Evolutionary conservation across 2,113 vertebrate genomes (phyloP).

Genomic region (Holacanthus passer): DNA sequence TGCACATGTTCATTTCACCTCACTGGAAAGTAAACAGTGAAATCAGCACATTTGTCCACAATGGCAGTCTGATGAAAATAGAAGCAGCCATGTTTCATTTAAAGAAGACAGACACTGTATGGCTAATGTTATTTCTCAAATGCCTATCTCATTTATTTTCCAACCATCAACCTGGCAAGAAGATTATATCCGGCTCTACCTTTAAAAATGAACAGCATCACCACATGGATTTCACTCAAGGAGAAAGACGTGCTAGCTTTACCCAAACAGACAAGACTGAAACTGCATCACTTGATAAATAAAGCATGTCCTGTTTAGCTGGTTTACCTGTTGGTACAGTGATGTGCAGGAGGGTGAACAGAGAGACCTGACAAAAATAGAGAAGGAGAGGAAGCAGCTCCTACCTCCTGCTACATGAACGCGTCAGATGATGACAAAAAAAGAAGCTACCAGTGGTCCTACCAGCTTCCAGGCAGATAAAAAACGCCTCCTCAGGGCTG

Average conservation of each 20-base stretch:
- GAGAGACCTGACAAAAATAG: constrained; percentile 35
- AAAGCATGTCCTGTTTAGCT: constrained; percentile 35
- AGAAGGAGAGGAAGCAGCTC: constrained; percentile 44
- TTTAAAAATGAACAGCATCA: constrained; percentile 23
- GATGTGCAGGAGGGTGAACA: constrained; percentile 37
- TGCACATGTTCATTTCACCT: neutral
- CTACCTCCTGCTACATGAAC: constrained; percentile 55
- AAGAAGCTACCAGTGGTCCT: constrained; percentile 29
- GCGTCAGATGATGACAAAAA: constrained; percentile 32
- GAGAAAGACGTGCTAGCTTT: neutral
- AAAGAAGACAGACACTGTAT: neutral
- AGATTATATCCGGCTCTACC: neutral
- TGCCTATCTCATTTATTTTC: neutral
- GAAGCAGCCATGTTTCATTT: constrained; percentile 5
- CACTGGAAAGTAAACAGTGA: constrained; percentile 3
- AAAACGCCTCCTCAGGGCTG: constrained; percentile 43
- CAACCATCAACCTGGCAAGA: neutral
- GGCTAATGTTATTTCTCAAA: neutral
- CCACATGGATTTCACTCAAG: neutral
- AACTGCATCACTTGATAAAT: constrained; percentile 34
- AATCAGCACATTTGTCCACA: constrained; percentile 7
- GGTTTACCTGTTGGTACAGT: constrained; percentile 76
- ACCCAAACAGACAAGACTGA: constrained; percentile 5
- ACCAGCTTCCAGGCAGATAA: constrained; percentile 38
- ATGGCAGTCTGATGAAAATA: neutral